These are phyloP conservation scores for Hirtodrosophila alboralis DNA, from an alignment of 2,888 invertebrate species.

Conservation along the genomic window DNA sequence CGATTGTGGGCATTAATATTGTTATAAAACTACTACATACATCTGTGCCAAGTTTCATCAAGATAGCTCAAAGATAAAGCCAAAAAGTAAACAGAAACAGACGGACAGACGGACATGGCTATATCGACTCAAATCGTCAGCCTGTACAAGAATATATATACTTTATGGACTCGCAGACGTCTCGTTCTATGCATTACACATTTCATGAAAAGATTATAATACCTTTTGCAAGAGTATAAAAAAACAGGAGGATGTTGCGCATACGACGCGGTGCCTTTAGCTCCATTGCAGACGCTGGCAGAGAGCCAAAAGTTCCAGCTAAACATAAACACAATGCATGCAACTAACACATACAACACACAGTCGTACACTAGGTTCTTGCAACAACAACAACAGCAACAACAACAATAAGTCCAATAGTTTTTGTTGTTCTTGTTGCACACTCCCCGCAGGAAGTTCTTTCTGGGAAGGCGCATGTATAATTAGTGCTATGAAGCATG, in stretches of 20 bases:
- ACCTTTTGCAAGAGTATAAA: too few species aligned
- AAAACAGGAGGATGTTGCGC: constrained; percentile 43
- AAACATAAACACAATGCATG: constrained; percentile 39
- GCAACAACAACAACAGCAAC: constrained; percentile 27
- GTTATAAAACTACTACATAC: too few species aligned
- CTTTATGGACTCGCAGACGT: too few species aligned
- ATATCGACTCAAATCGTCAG: too few species aligned
- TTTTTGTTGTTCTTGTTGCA: constrained; percentile 27
- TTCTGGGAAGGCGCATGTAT: constrained; percentile 77
- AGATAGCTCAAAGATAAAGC: too few species aligned
- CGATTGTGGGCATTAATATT: too few species aligned
- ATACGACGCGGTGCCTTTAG: constrained; percentile 45
- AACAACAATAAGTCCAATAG: constrained; percentile 26
- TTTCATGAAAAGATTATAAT: too few species aligned
- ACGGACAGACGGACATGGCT: too few species aligned
- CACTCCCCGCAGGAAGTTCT: constrained; percentile 59
- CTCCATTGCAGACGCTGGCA: constrained; percentile 38
- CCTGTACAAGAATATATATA: too few species aligned
- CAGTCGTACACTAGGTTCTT: constrained; percentile 8
- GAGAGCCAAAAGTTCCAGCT: constrained; percentile 45
- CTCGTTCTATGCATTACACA: too few species aligned
- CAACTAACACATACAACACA: constrained; percentile 20
- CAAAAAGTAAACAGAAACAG: too few species aligned
- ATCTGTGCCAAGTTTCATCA: too few species aligned
- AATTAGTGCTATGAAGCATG: constrained; percentile 80